These are phyloP conservation scores for Tiaroga cobitis DNA, from an alignment of 2,797 vertebrate species.

Conservation along the genomic window DNA sequence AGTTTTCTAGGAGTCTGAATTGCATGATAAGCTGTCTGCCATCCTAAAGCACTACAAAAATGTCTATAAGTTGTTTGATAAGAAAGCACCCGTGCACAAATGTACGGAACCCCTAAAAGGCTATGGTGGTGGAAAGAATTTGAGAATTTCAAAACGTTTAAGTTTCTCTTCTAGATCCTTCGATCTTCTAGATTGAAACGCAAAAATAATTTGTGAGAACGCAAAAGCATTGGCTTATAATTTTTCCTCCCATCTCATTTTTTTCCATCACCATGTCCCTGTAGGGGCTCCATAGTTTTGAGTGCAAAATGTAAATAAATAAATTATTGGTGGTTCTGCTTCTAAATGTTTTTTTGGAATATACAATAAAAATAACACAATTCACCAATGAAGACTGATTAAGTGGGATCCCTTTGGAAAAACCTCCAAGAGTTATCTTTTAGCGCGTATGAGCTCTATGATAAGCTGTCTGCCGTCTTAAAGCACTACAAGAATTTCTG, in stretches of 20 bases:
- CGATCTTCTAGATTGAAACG: too few relatives aligned
- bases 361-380: background rate
- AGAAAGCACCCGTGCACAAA: background rate
- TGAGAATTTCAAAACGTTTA: background rate
- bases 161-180: too few relatives aligned
- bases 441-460: background rate
- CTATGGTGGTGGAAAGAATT: too few relatives aligned
- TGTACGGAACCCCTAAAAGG: background rate
- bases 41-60: background rate
- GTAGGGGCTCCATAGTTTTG: background rate
- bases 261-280: background rate
- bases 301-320: background rate
- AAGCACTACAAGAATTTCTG: background rate
- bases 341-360: too few relatives aligned
- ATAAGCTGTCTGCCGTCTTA: background rate
- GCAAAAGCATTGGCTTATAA: background rate
- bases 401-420: background rate
- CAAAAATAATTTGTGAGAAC: background rate
- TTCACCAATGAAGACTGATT: background rate
- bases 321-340: background rate
- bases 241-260: background rate
- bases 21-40: background rate
- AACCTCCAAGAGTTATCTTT: background rate
- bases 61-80: background rate
- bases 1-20: background rate